Conservation (phyloP, 2,888 invertebrate genomes). For the Itoplectis maculator region DNA sequence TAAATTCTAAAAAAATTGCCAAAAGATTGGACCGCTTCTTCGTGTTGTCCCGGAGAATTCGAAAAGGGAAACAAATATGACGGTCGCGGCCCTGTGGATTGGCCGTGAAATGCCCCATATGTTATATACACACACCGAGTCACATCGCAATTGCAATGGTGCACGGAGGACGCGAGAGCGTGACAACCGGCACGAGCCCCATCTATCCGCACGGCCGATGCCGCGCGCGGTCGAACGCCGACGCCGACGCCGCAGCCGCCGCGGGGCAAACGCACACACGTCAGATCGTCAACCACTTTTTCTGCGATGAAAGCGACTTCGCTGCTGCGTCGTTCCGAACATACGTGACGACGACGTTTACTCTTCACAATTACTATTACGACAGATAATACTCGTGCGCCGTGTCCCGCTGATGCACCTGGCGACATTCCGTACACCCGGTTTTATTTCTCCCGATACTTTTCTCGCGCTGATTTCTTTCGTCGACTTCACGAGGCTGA, state of each 20-base stretch:
- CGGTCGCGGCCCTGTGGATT: too few relatives aligned
- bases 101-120: too few relatives aligned
- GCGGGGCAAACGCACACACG: constrained; percentile 62
- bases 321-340: constrained; percentile 34
- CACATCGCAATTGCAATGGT: constrained; percentile 57
- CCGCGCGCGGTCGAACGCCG: constrained; percentile 15
- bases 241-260: constrained; percentile 56
- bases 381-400: constrained; percentile 42
- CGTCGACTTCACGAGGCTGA: too few relatives aligned
- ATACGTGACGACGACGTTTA: constrained; percentile 47
- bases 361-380: constrained; percentile 51
- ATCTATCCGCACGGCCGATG: constrained; percentile 2
- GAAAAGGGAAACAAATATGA: too few relatives aligned
- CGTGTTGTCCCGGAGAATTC: too few relatives aligned
- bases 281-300: constrained; percentile 47
- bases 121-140: constrained; percentile 31
- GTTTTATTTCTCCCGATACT: too few relatives aligned
- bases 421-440: constrained; percentile 52
- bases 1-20: too few relatives aligned
- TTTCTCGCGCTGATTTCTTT: too few relatives aligned
- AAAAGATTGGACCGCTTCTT: too few relatives aligned
- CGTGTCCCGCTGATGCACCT: neutral
- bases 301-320: constrained; percentile 59
- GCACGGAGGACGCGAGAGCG: constrained; percentile 37
- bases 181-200: constrained; percentile 61